phyloP scores from a whole-genome alignment of 2,888 invertebrate genomes.

The Miltochrista miniata region DNA sequence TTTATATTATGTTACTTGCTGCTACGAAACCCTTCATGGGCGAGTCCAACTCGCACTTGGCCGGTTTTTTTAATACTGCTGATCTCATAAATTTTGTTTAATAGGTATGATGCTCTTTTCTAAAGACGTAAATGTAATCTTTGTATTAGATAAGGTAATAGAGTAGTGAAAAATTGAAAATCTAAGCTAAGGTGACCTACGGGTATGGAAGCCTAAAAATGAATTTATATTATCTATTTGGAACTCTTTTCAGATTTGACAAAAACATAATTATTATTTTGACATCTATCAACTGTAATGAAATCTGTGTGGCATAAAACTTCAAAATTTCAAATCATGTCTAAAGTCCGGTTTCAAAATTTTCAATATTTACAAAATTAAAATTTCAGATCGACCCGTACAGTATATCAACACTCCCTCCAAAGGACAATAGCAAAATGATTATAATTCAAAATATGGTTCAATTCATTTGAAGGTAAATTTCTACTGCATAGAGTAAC shows the following conservation, averaged over 20 bases:
- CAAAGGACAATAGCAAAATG: neutral
- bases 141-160: too few species aligned
- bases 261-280: neutral
- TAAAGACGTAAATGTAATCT: too few species aligned
- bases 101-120: too few species aligned
- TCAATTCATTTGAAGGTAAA: neutral
- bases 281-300: neutral
- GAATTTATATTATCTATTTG: neutral
- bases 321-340: slow-evolving; percentile 1
- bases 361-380: neutral
- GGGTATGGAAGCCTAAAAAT: too few species aligned
- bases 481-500: too few species aligned
- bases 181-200: too few species aligned
- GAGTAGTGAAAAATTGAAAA: too few species aligned
- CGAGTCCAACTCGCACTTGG: too few species aligned
- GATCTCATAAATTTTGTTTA: too few species aligned
- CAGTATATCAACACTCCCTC: neutral
- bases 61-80: too few species aligned
- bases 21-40: too few species aligned
- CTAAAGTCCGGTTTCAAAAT: neutral
- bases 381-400: neutral
- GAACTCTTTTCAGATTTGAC: neutral
- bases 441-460: neutral
- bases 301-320: neutral
- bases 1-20: too few species aligned